A percentile compares a stretch with the other conserved stretches of the same genome.
phyloP scores from a whole-genome alignment of 2,888 invertebrate species.

The Adelphocoris suturalis region DNA sequence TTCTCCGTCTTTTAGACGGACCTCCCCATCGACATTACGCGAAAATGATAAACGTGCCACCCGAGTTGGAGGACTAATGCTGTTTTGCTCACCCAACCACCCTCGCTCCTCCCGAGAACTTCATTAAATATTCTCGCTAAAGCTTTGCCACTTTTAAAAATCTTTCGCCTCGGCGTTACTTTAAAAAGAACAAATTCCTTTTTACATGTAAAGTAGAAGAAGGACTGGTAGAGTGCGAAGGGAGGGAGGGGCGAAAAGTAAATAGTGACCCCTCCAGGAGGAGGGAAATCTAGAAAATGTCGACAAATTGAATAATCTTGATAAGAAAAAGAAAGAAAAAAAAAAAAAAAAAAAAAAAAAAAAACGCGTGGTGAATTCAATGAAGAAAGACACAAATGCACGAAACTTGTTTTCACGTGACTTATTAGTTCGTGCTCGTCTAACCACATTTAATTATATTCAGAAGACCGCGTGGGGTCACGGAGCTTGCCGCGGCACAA shows the following conservation, averaged over 20 bases:
- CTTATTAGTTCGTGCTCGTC: conserved; percentile 45
- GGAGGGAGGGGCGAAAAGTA: conserved; percentile 11
- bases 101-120: neutral
- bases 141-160: conserved; percentile 50
- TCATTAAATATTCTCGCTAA: conserved; percentile 52
- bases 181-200: conserved; percentile 41
- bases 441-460: conserved; percentile 47
- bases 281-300: conserved; percentile 26
- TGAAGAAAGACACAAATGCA: conserved; percentile 46
- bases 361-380: conserved; percentile 30
- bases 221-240: neutral
- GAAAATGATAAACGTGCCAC: conserved; percentile 51
- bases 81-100: conserved; percentile 5
- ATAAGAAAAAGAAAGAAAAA: conserved; percentile 3
- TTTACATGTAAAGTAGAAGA: conserved; percentile 46
- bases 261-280: conserved; percentile 26
- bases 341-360: neutral
- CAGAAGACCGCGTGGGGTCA: conserved; percentile 18
- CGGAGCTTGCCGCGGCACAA: neutral
- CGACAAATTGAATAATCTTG: conserved; percentile 52
- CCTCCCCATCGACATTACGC: conserved; percentile 29
- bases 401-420: conserved; percentile 38
- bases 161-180: conserved; percentile 41
- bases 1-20: neutral
- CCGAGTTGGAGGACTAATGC: conserved; percentile 42